Evolutionary conservation across 2,797 vertebrate genomes (phyloP).

Genomic region (Tachyglossus aculeatus): DNA sequence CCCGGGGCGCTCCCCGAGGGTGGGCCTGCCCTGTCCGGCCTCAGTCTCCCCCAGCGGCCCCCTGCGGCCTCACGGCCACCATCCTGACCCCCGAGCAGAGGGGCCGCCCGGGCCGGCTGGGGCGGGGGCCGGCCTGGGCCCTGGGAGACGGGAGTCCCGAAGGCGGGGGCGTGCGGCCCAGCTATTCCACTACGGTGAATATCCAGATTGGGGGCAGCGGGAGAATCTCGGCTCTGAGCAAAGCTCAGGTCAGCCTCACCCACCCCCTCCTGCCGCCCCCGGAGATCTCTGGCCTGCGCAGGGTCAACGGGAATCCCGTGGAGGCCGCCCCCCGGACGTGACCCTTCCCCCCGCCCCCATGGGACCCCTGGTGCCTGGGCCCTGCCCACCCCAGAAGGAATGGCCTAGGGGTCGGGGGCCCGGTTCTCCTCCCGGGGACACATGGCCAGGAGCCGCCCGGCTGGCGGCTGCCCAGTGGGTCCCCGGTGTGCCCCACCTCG

Average conservation of each 20-base stretch:
- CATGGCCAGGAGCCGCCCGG: no score
- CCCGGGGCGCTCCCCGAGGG: slow-evolving; percentile 67
- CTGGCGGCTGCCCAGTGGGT: no score
- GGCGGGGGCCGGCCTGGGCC: background rate
- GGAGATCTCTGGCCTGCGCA: slow-evolving; percentile 69
- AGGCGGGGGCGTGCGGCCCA: slow-evolving; percentile 53
- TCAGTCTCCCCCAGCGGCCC: slow-evolving; percentile 66
- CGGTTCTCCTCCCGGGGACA: no score
- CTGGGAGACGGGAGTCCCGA: background rate
- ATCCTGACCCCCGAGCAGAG: slow-evolving; percentile 70
- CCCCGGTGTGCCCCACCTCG: background rate
- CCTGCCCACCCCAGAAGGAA: background rate
- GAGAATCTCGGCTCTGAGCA: slow-evolving; percentile 83
- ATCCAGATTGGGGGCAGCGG: slow-evolving; percentile 88
- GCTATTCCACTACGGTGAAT: slow-evolving; percentile 91
- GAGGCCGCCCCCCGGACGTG: slow-evolving; percentile 65
- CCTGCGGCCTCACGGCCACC: slow-evolving; percentile 74
- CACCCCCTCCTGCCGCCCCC: slow-evolving; percentile 78
- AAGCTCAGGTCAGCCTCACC: slow-evolving; percentile 87
- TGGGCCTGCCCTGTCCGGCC: slow-evolving; percentile 56
- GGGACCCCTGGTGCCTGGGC: rapidly evolving
- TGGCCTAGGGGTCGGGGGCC: slow-evolving; percentile 4
- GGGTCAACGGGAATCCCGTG: slow-evolving; percentile 73
- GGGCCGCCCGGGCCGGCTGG: no score
- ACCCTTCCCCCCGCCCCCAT: background rate